Percentiles rank a stretch among this genome's conserved stretches.
phyloP scores from a whole-genome alignment of 2,113 vertebrate genomes.

The Perca fluviatilis region DNA sequence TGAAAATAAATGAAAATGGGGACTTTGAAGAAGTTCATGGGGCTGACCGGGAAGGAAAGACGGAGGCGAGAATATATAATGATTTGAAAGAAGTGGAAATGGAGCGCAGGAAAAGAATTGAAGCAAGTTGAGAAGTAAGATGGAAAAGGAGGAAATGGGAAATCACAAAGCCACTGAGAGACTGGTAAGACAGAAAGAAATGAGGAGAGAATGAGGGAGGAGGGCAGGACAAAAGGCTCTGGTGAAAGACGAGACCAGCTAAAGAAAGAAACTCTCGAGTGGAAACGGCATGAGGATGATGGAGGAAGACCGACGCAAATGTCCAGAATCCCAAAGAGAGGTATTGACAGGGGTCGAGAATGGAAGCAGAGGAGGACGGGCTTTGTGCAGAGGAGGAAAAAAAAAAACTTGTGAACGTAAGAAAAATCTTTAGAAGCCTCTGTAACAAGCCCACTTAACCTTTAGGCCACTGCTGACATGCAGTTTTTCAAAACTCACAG shows the following conservation, averaged over 20 bases:
- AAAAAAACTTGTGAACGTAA: neutral
- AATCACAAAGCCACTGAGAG: constrained; percentile 20
- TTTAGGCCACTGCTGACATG: neutral
- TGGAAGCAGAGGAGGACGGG: neutral
- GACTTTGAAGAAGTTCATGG: constrained; percentile 11
- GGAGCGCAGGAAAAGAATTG: constrained; percentile 8
- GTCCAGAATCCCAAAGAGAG: neutral
- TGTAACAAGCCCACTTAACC: neutral
- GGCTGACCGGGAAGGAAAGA: constrained; percentile 6
- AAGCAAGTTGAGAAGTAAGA: constrained; percentile 27
- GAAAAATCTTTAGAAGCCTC: neutral
- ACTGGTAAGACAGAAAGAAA: constrained; percentile 4
- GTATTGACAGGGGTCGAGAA: neutral
- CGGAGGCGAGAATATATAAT: constrained; percentile 6
- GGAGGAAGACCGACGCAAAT: neutral
- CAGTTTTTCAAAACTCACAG: neutral
- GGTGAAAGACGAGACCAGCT: neutral
- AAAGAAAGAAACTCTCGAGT: neutral
- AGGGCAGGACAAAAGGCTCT: constrained; percentile 1
- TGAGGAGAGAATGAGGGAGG: constrained; percentile 7
- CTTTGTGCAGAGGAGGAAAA: neutral
- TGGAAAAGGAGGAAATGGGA: constrained; percentile 6
- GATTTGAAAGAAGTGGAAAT: constrained; percentile 38
- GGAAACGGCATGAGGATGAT: constrained; percentile 1
- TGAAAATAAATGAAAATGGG: constrained; percentile 1